These are phyloP conservation scores for Coleophora flavipennella DNA, from an alignment of 2,888 invertebrate species.

Conservation along the genomic window DNA sequence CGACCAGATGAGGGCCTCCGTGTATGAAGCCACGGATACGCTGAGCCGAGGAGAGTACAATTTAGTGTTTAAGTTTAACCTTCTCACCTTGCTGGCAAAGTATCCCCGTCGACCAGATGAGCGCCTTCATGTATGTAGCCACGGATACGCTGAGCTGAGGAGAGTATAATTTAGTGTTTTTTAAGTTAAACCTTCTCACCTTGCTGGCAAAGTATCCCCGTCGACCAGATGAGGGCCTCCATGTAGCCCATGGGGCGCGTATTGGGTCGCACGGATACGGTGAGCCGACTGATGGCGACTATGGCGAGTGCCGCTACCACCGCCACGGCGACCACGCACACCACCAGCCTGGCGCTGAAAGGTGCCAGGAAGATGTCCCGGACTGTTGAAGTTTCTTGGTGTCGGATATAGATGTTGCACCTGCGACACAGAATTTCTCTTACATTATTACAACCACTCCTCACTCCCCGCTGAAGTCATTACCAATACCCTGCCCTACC, in stretches of 20 bases:
- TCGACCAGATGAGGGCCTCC: constrained; percentile 75
- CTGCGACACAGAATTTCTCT: constrained; percentile 31
- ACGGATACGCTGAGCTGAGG: too few species aligned
- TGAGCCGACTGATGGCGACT: constrained; percentile 58
- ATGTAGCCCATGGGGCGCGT: constrained; percentile 47
- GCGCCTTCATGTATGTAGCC: constrained; percentile 70
- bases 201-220: constrained; percentile 77
- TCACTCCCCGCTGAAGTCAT: too few species aligned
- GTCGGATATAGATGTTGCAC: constrained; percentile 76
- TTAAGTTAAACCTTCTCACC: constrained; percentile 52
- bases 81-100: constrained; percentile 80
- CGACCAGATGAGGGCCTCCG: constrained; percentile 75
- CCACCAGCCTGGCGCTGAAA: constrained; percentile 68
- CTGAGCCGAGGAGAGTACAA: too few species aligned
- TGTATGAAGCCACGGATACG: too few species aligned
- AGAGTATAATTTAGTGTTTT: too few species aligned
- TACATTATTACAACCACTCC: too few species aligned
- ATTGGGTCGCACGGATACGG: constrained; percentile 41
- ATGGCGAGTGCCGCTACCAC: constrained; percentile 62
- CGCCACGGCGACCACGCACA: constrained; percentile 67
- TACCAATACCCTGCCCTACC: too few species aligned
- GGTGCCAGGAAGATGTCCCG: constrained; percentile 76
- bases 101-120: constrained; percentile 75
- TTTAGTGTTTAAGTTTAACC: too few species aligned
- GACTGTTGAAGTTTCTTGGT: constrained; percentile 73